A percentile compares a stretch with the other conserved stretches of the same genome.
Conservation (phyloP, 2,797 vertebrate genomes). For the Epinephelus awoara region DNA sequence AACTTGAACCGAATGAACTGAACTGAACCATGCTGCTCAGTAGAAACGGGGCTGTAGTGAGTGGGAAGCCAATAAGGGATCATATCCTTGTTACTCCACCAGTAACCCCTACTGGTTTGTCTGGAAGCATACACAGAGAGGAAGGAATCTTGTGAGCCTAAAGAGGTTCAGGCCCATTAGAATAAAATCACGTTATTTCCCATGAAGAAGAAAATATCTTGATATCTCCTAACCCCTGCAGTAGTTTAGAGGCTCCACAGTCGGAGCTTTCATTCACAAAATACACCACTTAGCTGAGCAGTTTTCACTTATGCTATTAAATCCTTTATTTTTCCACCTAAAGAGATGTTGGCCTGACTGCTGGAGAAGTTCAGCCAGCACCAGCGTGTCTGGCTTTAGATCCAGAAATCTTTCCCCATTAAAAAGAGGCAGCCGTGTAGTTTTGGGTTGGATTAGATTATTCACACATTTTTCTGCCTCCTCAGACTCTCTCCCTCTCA, state of each 20-base stretch:
- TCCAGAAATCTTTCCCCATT: constrained; percentile 38
- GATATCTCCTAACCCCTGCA: background rate
- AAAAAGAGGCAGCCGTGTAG: constrained; percentile 34
- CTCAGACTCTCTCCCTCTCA: background rate
- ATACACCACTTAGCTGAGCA: background rate
- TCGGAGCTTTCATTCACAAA: constrained; percentile 22
- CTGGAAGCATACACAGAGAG: background rate
- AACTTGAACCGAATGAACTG: no score
- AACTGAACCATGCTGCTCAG: no score
- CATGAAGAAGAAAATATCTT: background rate
- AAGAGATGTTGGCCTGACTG: constrained; percentile 29
- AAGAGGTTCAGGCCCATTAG: background rate
- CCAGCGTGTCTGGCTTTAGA: constrained; percentile 16
- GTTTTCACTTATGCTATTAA: constrained; percentile 32
- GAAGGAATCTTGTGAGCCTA: background rate
- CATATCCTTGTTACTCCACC: background rate
- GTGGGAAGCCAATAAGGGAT: constrained; percentile 21
- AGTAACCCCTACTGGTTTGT: background rate
- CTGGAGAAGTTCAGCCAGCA: constrained; percentile 14
- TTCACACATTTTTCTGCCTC: constrained; percentile 54
- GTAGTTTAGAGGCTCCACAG: background rate
- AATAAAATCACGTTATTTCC: background rate
- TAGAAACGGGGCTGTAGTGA: background rate
- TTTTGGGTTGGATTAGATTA: constrained; percentile 53
- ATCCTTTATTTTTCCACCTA: constrained; percentile 47